phyloP scores from a whole-genome alignment of 2,888 invertebrate species.

The Cetonia aurata region DNA sequence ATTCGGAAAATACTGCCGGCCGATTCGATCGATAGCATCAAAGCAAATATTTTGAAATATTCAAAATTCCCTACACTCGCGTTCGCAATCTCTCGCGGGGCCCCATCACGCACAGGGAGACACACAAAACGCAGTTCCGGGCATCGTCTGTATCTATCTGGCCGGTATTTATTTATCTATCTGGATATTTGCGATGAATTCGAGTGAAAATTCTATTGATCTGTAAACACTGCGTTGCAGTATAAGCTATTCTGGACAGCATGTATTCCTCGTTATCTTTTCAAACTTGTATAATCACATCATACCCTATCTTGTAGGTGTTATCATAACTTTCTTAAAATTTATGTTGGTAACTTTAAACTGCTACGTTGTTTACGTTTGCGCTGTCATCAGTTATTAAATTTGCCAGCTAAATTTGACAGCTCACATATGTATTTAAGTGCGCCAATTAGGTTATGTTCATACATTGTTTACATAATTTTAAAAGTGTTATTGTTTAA shows the following conservation, averaged over 20 bases:
- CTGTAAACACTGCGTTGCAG: too few species aligned
- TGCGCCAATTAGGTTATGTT: too few species aligned
- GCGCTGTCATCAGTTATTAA: too few species aligned
- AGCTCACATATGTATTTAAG: too few species aligned
- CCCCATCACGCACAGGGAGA: not conserved
- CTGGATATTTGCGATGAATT: slow-evolving; percentile 2
- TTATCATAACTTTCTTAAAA: too few species aligned
- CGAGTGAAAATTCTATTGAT: not conserved
- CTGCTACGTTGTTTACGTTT: too few species aligned
- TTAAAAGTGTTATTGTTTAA: too few species aligned
- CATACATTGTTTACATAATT: too few species aligned
- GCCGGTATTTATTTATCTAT: slow-evolving; percentile 14
- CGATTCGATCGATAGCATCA: slow-evolving; percentile 44
- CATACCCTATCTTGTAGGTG: too few species aligned
- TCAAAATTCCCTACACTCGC: slow-evolving; percentile 28
- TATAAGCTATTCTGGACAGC: not conserved
- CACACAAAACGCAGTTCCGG: not conserved
- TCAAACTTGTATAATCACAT: too few species aligned
- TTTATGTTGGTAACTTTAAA: too few species aligned
- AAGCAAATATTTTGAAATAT: slow-evolving; percentile 45
- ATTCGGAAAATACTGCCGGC: slow-evolving; percentile 42
- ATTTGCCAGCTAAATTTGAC: too few species aligned
- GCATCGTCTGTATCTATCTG: not conserved
- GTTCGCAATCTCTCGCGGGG: slow-evolving; percentile 11
- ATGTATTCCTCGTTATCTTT: not conserved